Base-by-base conservation (phyloP, 2,797 vertebrate species). In the Rallus crepitans region DNA sequence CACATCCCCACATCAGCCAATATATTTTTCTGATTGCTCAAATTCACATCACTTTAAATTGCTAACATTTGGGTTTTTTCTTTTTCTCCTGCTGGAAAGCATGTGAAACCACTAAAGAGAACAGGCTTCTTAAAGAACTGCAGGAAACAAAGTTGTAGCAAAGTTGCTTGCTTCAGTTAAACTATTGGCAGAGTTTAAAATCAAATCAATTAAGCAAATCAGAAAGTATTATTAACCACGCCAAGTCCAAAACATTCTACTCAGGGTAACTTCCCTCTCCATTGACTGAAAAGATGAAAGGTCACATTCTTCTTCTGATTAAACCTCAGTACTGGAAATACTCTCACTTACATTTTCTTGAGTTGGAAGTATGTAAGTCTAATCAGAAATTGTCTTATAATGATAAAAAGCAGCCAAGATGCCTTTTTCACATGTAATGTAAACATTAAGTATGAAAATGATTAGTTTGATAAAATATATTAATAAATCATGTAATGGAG, bases 151-250 rank as follows among this genome's bases (percentile, higher is more conserved):
- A 79, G 35, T 55, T 85, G 6, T 9, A 68, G 31, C 7, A 64
- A 86, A 93, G 23, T 69, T 78, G 3, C 48, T 95, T 82, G 18
- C 27, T 90, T 90, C 75, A 63, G n/a, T 94, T 87, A 61, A 93
- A 68, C 21, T 73, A 37, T 25, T 76, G 57, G 11, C 24, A 76
- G 10, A 55, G 15, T 66, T 83, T 83, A 70, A 92, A 93, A 89
- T 80, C 65, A 92, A 96, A 92, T 63, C 37, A 50, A 2, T 18
- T 53, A 39, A 57, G 18, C 15, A 86, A 87, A 90, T 71, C 40
- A 78, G 33, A 71, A 75, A 87, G 5, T 68, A 27, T 47, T 68
- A 37, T 78, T 87, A 75, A 85, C n/a, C 25, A 45, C 21, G 12
- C 15, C 12, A 75, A 76, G 14, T 35, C 27, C 12, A 61, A 47